A percentile compares a stretch with the other conserved stretches of the same genome.
phyloP scores from a whole-genome alignment of 2,888 invertebrate genomes.

The Thymelicus acteon region DNA sequence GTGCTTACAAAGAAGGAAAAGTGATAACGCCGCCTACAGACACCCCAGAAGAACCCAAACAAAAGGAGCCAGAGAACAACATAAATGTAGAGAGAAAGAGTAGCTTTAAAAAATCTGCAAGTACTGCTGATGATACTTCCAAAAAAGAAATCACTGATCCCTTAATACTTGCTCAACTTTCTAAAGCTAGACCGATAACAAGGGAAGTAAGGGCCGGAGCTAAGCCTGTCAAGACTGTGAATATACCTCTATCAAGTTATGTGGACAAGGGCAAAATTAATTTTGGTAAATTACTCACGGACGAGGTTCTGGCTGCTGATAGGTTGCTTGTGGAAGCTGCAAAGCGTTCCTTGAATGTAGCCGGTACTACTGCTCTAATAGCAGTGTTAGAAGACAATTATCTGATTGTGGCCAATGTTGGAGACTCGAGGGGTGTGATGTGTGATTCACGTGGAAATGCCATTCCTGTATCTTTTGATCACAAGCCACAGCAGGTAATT shows the following conservation, averaged over 20 bases:
- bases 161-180: constrained; percentile 87
- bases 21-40: constrained; percentile 62
- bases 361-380: constrained; percentile 96
- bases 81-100: constrained; percentile 83
- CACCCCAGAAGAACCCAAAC: constrained; percentile 66
- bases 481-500: constrained; percentile 96
- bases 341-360: constrained; percentile 90
- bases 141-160: constrained; percentile 88
- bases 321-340: constrained; percentile 92
- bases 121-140: constrained; percentile 85
- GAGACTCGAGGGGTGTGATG: constrained; percentile 98
- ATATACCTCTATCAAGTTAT: constrained; percentile 86
- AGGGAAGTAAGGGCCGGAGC: constrained; percentile 84
- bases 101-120: constrained; percentile 88
- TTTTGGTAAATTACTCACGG: constrained; percentile 92
- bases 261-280: constrained; percentile 91
- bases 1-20: constrained; percentile 87
- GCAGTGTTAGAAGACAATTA: constrained; percentile 93
- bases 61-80: constrained; percentile 68
- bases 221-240: constrained; percentile 74
- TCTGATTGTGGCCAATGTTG: constrained; percentile 97
- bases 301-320: constrained; percentile 95
- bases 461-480: constrained; percentile 97
- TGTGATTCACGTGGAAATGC: constrained; percentile 95
- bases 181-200: constrained; percentile 84